These are phyloP conservation scores for Bombus ignitus DNA, from an alignment of 1,140 invertebrate species.

Conservation along the genomic window DNA sequence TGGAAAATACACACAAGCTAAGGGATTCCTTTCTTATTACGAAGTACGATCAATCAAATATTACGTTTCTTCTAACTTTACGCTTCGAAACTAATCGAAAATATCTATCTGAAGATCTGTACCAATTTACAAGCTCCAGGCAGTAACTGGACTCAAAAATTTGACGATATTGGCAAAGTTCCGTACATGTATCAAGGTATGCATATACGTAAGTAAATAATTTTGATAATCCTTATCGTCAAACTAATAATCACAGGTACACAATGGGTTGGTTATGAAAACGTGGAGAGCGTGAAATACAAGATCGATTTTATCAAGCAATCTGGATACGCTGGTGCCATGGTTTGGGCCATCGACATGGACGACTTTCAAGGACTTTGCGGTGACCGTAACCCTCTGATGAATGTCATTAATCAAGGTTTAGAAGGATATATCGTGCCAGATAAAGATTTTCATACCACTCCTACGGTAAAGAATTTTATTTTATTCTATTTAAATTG, in stretches of 20 bases:
- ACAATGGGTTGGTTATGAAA: conserved; percentile 97
- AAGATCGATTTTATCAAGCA: conserved; percentile 94
- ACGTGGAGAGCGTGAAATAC: conserved; percentile 89
- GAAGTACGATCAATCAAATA: conserved; percentile 84
- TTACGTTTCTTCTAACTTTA: neutral
- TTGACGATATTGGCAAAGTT: conserved; percentile 91
- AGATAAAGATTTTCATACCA: conserved; percentile 85
- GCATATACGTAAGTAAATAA: neutral
- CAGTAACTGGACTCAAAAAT: conserved; percentile 89
- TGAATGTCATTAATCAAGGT: conserved; percentile 87
- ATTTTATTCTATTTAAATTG: neutral
- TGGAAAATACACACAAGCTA: conserved; percentile 92
- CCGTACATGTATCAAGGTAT: conserved; percentile 92
- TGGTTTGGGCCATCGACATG: conserved; percentile 96
- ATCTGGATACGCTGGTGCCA: conserved; percentile 92
- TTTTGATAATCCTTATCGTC: neutral
- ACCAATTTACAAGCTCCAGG: conserved; percentile 86
- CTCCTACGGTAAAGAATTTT: conserved; percentile 84
- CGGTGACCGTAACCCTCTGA: conserved; percentile 88
- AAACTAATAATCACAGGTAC: conserved; percentile 81
- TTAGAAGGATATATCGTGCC: conserved; percentile 91
- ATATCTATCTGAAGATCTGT: conserved; percentile 87
- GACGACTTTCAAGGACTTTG: conserved; percentile 92
- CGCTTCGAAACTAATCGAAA: neutral
- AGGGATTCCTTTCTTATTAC: conserved; percentile 94